A percentile compares a stretch with the other conserved stretches of the same genome.
These are phyloP conservation scores for Nemurella pictetii DNA, from an alignment of 2,888 invertebrate species.

Conservation along the genomic window DNA sequence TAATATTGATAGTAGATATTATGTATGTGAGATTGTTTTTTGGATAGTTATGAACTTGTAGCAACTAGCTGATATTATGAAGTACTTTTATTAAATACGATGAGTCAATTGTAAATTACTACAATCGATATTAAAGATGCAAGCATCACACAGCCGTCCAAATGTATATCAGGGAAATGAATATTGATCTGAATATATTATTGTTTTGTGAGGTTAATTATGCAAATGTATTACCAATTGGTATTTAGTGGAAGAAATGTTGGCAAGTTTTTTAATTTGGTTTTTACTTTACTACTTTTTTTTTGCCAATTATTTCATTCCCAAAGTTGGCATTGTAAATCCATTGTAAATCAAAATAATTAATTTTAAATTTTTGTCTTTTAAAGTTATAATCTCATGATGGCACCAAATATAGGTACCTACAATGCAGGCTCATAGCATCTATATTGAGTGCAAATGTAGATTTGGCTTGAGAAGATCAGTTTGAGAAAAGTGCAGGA, in stretches of 20 bases:
- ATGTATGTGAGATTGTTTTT: not conserved
- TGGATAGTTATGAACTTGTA: not conserved
- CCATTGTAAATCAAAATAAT: not conserved
- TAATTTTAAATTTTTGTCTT: not conserved
- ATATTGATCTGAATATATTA: constrained; percentile 16
- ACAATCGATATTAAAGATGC: constrained; percentile 4
- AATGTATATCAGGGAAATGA: constrained; percentile 16
- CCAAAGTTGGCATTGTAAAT: not conserved
- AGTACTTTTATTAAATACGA: not conserved
- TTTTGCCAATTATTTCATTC: too few relatives aligned
- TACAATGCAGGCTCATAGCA: not conserved
- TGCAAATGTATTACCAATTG: not conserved
- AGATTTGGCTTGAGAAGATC: not conserved
- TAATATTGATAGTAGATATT: not conserved
- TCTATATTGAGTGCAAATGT: not conserved
- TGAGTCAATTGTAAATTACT: not conserved
- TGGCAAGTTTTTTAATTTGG: not conserved
- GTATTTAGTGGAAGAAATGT: not conserved
- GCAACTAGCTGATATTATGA: not conserved
- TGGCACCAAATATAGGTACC: not conserved
- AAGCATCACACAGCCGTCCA: constrained; percentile 20
- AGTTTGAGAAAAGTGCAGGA: not conserved
- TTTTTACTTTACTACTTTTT: not conserved
- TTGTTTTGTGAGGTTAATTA: not conserved
- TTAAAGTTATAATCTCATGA: too few relatives aligned